These are phyloP conservation scores for Sebastolobus alascanus DNA, from an alignment of 2,797 vertebrate genomes.

Conservation along the genomic window DNA sequence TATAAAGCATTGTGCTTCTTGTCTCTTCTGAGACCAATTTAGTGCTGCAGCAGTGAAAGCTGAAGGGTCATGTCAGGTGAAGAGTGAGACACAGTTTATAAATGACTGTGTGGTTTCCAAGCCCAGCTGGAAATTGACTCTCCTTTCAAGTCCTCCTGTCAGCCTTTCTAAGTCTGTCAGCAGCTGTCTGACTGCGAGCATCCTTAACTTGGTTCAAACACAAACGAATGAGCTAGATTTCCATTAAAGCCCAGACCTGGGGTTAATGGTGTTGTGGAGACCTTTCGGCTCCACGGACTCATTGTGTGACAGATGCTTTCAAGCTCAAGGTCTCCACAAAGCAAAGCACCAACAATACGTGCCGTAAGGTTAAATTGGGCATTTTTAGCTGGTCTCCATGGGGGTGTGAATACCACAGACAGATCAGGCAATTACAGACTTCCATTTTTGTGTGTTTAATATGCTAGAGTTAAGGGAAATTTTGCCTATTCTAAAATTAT, in stretches of 20 bases:
- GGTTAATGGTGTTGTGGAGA: conserved; percentile 40
- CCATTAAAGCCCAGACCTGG: conserved; percentile 24
- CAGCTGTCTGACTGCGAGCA: conserved; percentile 52
- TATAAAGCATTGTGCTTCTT: conserved; percentile 20
- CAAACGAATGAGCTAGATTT: conserved; percentile 27
- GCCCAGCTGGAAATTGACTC: conserved; percentile 63
- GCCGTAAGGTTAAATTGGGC: not conserved
- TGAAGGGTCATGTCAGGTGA: conserved; percentile 66
- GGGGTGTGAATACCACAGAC: not conserved
- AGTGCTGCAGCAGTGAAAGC: conserved; percentile 30
- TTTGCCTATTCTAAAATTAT: too few species aligned
- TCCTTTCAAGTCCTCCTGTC: conserved; percentile 58
- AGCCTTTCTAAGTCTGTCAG: conserved; percentile 53
- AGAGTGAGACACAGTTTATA: conserved; percentile 53
- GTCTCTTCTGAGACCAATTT: conserved; percentile 16
- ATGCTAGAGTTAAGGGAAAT: conserved; percentile 3
- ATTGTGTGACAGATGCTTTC: conserved; percentile 31
- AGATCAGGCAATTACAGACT: not conserved
- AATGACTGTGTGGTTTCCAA: conserved; percentile 60
- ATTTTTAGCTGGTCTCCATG: not conserved
- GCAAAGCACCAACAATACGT: not conserved
- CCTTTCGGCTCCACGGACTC: conserved; percentile 3
- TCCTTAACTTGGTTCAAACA: conserved; percentile 47
- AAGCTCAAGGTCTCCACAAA: conserved; percentile 15
- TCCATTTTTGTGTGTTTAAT: not conserved